Percentiles rank a stretch among this genome's conserved stretches.
Evolutionary conservation across 2,797 vertebrate species (phyloP).

Genomic region (Ispidina picta): DNA sequence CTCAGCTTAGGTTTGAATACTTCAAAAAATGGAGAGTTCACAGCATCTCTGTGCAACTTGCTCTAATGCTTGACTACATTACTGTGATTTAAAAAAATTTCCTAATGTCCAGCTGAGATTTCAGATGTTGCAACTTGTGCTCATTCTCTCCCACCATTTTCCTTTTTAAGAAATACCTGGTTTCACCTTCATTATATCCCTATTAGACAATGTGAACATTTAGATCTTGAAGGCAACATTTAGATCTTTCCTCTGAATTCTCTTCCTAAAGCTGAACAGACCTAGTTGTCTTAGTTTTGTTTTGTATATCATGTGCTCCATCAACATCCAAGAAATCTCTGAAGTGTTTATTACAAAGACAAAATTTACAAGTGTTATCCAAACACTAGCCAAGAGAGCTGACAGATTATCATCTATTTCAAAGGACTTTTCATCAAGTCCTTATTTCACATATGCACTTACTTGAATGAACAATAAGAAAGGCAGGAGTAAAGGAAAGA

Average conservation of each 20-base stretch:
- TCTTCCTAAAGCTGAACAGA: neutral
- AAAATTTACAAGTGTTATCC: neutral
- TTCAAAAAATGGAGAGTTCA: neutral
- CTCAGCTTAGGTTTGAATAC: neutral
- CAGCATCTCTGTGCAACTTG: neutral
- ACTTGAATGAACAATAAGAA: neutral
- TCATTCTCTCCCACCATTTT: neutral
- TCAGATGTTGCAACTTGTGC: neutral
- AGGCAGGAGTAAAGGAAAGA: neutral
- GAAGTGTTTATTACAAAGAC: neutral
- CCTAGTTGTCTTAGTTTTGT: neutral
- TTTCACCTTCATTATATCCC: neutral
- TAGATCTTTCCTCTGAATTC: neutral
- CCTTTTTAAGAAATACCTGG: neutral
- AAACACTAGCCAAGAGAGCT: neutral
- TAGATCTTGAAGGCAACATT: neutral
- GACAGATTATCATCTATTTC: neutral
- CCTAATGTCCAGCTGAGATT: neutral
- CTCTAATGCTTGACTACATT: neutral
- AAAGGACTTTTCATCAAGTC: neutral
- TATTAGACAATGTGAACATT: neutral
- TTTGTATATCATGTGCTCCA: rapidly evolving
- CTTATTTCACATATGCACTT: neutral
- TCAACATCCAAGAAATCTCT: neutral
- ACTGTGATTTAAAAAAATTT: too few relatives aligned